Percentiles rank a stretch among this genome's conserved stretches.
These are phyloP conservation scores for Limnothrissa miodon DNA, from an alignment of 2,113 vertebrate species.

Conservation along the genomic window DNA sequence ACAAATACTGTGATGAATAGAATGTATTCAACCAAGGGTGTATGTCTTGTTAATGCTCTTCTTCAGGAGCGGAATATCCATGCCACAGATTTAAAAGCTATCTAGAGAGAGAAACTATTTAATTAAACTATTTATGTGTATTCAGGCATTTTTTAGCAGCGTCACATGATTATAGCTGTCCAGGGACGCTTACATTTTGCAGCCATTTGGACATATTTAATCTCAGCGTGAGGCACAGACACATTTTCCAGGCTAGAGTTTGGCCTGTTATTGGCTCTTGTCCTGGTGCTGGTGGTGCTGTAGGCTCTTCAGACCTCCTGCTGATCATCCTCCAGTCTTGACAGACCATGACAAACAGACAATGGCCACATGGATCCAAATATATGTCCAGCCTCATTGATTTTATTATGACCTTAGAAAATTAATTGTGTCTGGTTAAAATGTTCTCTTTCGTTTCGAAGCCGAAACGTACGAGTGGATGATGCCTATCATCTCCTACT, in stretches of 20 bases:
- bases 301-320: not conserved
- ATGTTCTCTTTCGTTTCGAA: too few species aligned
- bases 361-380: not conserved
- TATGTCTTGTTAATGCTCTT: not conserved
- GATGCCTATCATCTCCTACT: too few species aligned
- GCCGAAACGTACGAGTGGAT: too few species aligned
- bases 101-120: not conserved
- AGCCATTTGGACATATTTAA: not conserved
- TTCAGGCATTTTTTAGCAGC: not conserved
- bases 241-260: not conserved
- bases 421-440: not conserved
- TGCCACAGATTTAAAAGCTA: not conserved
- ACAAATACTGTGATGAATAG: not conserved
- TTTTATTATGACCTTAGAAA: not conserved
- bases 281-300: not conserved
- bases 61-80: not conserved
- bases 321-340: not conserved
- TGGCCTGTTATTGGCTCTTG: not conserved
- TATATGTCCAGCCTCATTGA: not conserved
- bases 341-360: not conserved
- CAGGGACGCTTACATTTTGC: not conserved
- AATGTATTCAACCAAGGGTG: not conserved
- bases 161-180: not conserved
- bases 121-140: not conserved
- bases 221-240: not conserved